A percentile compares a stretch with the other conserved stretches of the same genome.
Conservation (phyloP, 1,140 invertebrate genomes). For the Harlomillsia oculata region DNA sequence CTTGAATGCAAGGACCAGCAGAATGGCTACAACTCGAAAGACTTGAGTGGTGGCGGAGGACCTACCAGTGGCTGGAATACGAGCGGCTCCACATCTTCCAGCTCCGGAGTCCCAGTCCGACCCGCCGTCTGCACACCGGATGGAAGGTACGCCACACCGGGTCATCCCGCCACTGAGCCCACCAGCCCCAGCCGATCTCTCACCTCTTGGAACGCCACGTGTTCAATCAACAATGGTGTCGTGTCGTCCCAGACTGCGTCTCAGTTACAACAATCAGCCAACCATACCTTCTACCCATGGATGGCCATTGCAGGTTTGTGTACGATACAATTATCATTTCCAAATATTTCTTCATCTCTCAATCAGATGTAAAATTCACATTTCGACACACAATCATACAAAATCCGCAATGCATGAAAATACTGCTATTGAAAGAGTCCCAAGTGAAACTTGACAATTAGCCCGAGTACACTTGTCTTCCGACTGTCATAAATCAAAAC, state of each 20-base stretch:
- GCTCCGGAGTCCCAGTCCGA: constrained; percentile 49
- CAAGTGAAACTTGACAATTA: too few species aligned
- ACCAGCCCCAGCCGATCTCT: constrained; percentile 52
- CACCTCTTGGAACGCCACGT: constrained; percentile 63
- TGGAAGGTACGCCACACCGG: constrained; percentile 33
- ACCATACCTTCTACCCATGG: constrained; percentile 93
- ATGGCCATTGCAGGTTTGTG: constrained; percentile 92
- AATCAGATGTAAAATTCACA: too few species aligned
- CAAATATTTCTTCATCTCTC: too few species aligned
- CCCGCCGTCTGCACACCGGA: constrained; percentile 79
- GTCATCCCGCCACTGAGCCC: constrained; percentile 33
- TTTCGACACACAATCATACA: too few species aligned
- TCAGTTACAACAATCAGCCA: constrained; percentile 68
- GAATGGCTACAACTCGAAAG: constrained; percentile 55
- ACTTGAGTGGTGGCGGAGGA: constrained; percentile 48
- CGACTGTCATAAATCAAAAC: too few species aligned
- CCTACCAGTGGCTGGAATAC: constrained; percentile 34
- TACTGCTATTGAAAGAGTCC: too few species aligned
- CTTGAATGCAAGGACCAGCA: constrained; percentile 48
- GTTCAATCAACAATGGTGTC: constrained; percentile 59
- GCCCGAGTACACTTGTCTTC: too few species aligned
- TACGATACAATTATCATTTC: constrained; percentile 22
- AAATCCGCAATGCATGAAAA: too few species aligned
- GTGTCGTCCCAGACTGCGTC: constrained; percentile 54
- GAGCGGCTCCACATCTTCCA: constrained; percentile 26